Percentiles rank a stretch among this genome's conserved stretches.
These are phyloP conservation scores for Scolopax rusticola DNA, from an alignment of 2,797 vertebrate genomes.

Conservation along the genomic window DNA sequence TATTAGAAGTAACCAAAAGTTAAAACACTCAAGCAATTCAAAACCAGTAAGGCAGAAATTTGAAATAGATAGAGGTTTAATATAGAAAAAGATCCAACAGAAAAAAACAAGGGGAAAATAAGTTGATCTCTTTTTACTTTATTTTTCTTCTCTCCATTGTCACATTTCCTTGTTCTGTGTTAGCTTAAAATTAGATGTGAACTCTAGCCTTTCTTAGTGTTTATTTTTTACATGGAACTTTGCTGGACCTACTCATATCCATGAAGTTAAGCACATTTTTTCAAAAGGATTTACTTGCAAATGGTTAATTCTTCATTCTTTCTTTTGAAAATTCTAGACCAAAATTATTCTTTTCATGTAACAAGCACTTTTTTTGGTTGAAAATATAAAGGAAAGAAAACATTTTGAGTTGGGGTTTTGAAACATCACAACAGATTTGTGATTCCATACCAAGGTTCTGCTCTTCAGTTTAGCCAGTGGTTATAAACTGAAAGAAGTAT, in stretches of 20 bases:
- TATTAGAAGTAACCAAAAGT: neutral
- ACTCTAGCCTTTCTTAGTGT: neutral
- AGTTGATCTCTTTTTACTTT: neutral
- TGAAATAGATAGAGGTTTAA: neutral
- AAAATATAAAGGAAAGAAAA: neutral
- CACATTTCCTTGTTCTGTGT: neutral
- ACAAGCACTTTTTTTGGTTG: neutral
- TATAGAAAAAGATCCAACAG: neutral
- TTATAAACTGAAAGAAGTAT: neutral
- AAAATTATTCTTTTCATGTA: neutral
- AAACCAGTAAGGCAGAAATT: neutral
- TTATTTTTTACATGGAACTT: neutral
- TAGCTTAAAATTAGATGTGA: neutral
- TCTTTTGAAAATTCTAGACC: neutral
- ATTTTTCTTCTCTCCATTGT: neutral
- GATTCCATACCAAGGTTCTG: neutral
- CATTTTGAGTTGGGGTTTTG: neutral
- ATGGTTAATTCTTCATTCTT: neutral
- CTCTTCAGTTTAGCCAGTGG: neutral
- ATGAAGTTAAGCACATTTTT: neutral
- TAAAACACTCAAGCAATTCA: neutral
- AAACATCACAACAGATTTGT: neutral
- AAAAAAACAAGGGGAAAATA: rapidly evolving
- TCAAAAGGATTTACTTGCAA: neutral
- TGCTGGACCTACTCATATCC: rapidly evolving